These are phyloP conservation scores for Oreochromis spilurus DNA, from an alignment of 2,113 vertebrate species.

Conservation along the genomic window DNA sequence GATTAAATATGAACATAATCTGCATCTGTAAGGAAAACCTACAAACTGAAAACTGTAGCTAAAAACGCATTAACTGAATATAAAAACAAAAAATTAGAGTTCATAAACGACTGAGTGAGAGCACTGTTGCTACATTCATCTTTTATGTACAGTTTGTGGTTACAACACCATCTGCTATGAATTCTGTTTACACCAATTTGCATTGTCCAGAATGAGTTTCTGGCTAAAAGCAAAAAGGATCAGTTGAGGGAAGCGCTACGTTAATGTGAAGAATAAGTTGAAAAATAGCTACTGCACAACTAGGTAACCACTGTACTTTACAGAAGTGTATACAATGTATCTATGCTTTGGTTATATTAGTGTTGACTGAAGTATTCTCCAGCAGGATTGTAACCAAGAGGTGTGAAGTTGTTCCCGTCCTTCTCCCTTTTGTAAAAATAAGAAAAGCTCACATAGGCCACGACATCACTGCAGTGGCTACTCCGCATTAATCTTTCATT, in stretches of 20 bases:
- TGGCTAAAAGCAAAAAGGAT: background rate
- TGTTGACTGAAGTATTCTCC: background rate
- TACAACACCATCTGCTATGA: background rate
- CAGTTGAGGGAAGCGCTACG: background rate
- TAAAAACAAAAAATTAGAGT: background rate
- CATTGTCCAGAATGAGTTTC: background rate
- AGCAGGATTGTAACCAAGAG: background rate
- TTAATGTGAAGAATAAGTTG: background rate
- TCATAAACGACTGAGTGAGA: rapidly evolving
- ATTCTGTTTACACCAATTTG: background rate
- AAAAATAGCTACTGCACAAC: background rate
- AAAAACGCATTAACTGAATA: background rate
- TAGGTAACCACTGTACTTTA: rapidly evolving
- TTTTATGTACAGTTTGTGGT: background rate
- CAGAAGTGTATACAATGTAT: background rate
- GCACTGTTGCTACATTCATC: rapidly evolving
- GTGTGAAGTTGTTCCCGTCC: background rate
- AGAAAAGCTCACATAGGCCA: conserved; percentile 13
- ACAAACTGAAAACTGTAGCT: background rate
- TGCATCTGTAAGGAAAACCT: background rate
- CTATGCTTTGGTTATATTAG: background rate
- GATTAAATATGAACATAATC: background rate
- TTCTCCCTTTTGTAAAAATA: background rate
- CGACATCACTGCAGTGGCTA: conserved; percentile 7
- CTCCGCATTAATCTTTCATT: conserved; percentile 54